Evolutionary conservation across 2,888 invertebrate species (phyloP), one percentile per base, ranked within the genome.

Genomic region (Vanessa cardui): DNA sequence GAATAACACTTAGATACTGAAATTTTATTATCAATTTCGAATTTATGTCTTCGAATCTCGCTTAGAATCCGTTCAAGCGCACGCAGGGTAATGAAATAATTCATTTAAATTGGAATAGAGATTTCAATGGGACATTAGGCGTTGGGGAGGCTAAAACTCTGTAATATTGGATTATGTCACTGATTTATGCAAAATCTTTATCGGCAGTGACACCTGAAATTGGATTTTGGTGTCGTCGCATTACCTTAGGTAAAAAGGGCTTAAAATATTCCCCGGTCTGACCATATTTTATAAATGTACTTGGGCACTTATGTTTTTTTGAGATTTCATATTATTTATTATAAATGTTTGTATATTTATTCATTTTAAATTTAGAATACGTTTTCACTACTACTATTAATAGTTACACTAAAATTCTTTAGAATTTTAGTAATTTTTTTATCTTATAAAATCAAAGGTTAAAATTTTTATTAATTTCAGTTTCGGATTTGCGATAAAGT

Each of bases 141-240:
- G 81, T 76, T 76, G 80, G 78, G 83, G 81, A 80, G 81, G 83
- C 83, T 86, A 87, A 88, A 88, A 85, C 83, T 84, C 80, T 83
- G 84, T 89, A 87, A 88, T 91, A 92, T 91, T 87, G 90, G 90
- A 92, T 91, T 91, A 91, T 88, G 85, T 86, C 85, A 80, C 85
- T 91, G 92, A 92, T 92, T 92, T 92, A 92, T 92, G 92, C 87
- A 85, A 86, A 89, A 90, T 90, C 90, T 90, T 90, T 90, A 90
- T 90, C 90, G 86, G 78, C 70, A 78, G 78, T 81, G 85, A 85
- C 88, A 89, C 88, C 88, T 88, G 87, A 83, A 88, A 90, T 90
- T 89, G 89, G 83, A 89, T 89, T 89, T 84, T 80, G 85, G 83
- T 84, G 83, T 82, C 83, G 80, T 83, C 82, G 83, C 84, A 84